A percentile compares a stretch with the other conserved stretches of the same genome.
Conservation (phyloP, 2,888 invertebrate genomes). For the Dicranocentrus wangi region DNA sequence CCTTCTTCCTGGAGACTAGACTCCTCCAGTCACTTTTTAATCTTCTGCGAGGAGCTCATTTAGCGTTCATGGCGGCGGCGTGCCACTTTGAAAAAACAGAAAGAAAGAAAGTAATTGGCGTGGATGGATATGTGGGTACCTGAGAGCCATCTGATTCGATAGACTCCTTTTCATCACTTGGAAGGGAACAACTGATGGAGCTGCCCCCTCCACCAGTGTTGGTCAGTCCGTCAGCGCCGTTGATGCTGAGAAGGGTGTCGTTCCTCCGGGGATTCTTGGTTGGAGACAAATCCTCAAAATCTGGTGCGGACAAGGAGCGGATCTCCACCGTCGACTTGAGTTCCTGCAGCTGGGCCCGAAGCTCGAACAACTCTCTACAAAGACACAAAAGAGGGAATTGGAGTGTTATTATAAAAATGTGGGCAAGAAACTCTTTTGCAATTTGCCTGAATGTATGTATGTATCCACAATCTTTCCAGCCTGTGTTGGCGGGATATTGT, state of each 20-base stretch:
- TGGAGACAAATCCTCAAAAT: conserved; percentile 70
- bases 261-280: conserved; percentile 69
- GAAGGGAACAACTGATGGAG: conserved; percentile 72
- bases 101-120: conserved; percentile 2
- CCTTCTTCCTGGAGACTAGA: too few relatives aligned
- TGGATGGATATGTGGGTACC: conserved; percentile 48
- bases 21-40: too few relatives aligned
- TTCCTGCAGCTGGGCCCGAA: conserved; percentile 71
- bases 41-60: too few relatives aligned
- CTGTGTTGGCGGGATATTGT: too few relatives aligned
- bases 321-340: conserved; percentile 72
- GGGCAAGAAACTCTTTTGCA: too few relatives aligned
- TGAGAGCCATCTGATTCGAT: conserved; percentile 72
- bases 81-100: too few relatives aligned
- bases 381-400: too few relatives aligned
- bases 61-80: too few relatives aligned
- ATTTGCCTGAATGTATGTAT: too few relatives aligned
- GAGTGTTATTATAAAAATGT: too few relatives aligned
- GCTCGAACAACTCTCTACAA: conserved; percentile 72
- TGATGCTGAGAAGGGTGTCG: conserved; percentile 72
- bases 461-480: too few relatives aligned
- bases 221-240: conserved; percentile 68
- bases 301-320: conserved; percentile 69
- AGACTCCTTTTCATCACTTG: conserved; percentile 73
- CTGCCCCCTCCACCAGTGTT: conserved; percentile 62